Conservation (phyloP, 2,888 invertebrate genomes). For the Protonemura montana region DNA sequence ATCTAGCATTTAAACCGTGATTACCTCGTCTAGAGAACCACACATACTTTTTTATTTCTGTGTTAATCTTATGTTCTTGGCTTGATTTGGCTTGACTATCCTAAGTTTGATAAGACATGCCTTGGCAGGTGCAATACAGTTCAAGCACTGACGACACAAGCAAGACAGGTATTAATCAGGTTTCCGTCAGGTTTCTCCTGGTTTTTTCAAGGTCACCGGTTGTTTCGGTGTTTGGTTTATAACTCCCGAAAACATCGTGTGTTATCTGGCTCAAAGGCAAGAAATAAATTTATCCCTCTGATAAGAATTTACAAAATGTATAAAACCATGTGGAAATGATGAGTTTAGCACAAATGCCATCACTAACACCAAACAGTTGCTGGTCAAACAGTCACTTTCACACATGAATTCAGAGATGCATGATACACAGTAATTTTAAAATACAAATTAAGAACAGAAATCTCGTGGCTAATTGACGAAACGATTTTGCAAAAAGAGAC, state of each 20-base stretch:
- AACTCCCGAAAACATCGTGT: background rate
- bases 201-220: too few relatives aligned
- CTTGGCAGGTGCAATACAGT: background rate
- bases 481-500: slow-evolving; percentile 15
- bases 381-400: slow-evolving; percentile 23
- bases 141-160: too few relatives aligned
- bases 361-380: background rate
- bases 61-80: background rate
- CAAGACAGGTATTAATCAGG: too few relatives aligned
- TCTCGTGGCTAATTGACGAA: slow-evolving; percentile 27
- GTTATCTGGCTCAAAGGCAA: background rate
- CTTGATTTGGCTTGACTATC: background rate
- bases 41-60: background rate
- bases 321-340: background rate
- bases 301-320: background rate
- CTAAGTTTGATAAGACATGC: background rate
- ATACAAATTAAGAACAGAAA: slow-evolving; percentile 10
- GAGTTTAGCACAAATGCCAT: slow-evolving; percentile 2
- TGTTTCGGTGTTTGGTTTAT: too few relatives aligned
- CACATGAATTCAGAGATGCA: background rate
- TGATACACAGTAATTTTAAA: background rate
- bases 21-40: background rate
- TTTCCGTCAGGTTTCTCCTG: too few relatives aligned
- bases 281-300: background rate
- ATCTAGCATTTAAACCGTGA: background rate